Base-by-base conservation (phyloP, 2,113 vertebrate genomes). In the human (Homo sapiens) region DNA sequence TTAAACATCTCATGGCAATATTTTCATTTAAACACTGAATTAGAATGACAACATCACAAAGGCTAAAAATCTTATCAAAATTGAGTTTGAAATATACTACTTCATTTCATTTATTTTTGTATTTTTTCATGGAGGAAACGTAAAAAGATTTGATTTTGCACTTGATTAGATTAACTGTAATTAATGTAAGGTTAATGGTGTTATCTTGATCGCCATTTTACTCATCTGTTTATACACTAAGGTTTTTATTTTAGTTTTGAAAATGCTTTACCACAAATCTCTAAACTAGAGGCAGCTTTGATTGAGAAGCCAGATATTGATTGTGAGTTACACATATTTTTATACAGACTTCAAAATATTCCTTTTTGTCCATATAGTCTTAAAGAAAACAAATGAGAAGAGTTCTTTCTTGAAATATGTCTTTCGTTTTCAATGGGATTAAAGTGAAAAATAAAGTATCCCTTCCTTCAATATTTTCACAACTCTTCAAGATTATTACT, bases 211-310 rank as follows among this genome's bases (percentile, higher is more conserved):
- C 9, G 79, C 1, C 9, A 76, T 50, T 82, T 79, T 43, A 52
- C 3, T 88, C 13, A 45, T 23, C 9, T 68, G 4, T 59, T 82
- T 66, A 66, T 76, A 84, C 82, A 52, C 13, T 52, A 83, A 32
- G 12, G 12, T 73, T 95, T 90, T 75, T 10, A 59, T 96, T 96
- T 95, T 12, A 73, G 16, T 85, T 81, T 68, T 80, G 7, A 94
- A 94, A 82, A 84, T 64, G 13, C 4, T 43, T 93, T 16, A 72
- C 25, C 4, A 35, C 7, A 82, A 61, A 38, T 10, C 0, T 73
- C 32, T 93, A 85, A 92, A 72, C 35, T 83, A 84, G 10, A 92
- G n/a, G 72, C 6, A 20, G 3, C n/a, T 97, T 73, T 86, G 50
- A 89, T 23, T n/a, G 35, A 70, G 12, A 83, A 82, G 86, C 17